phyloP scores from a whole-genome alignment of 2,113 vertebrate species.

The Psilopsiagon aurifrons region DNA sequence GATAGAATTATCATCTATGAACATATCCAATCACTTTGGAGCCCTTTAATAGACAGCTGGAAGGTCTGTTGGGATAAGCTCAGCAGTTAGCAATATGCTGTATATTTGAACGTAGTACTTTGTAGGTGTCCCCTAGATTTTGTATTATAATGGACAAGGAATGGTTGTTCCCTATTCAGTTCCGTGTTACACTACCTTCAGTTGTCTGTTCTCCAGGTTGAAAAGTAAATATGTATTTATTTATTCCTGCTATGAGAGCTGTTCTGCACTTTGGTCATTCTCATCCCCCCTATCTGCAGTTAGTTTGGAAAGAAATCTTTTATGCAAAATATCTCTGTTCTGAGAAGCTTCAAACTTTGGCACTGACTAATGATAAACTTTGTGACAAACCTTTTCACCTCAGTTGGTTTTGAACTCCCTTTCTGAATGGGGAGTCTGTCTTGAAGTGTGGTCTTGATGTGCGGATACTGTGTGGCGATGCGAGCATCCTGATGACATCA shows the following conservation, averaged over 20 bases:
- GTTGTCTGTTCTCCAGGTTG: background rate
- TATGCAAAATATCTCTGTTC: background rate
- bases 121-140: background rate
- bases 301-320: background rate
- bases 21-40: background rate
- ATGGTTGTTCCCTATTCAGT: background rate
- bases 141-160: background rate
- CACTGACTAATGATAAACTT: background rate
- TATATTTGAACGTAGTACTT: background rate
- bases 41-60: background rate
- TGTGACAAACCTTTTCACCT: background rate
- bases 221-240: background rate
- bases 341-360: background rate
- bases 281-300: background rate
- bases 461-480: background rate
- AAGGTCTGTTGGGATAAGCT: background rate
- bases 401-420: background rate
- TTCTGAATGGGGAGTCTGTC: background rate
- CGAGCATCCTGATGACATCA: background rate
- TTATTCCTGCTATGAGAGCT: background rate
- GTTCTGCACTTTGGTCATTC: background rate
- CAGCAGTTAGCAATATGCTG: conserved; percentile 42
- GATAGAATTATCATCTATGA: conserved; percentile 1
- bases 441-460: background rate
- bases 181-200: background rate